Evolutionary conservation across 2,797 vertebrate genomes (phyloP).

Genomic region (Dromococcyx pavoninus): DNA sequence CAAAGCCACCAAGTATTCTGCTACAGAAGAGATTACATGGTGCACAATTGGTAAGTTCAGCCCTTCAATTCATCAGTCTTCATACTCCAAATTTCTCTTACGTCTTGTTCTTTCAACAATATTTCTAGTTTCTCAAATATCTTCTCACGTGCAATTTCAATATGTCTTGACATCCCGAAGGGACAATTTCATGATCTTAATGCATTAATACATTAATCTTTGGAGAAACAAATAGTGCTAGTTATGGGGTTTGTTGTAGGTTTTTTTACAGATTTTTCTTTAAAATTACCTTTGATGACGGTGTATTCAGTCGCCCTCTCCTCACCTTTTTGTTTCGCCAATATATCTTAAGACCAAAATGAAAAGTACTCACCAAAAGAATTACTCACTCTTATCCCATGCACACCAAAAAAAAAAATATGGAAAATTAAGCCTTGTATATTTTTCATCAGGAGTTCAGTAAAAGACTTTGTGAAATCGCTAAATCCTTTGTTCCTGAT

Average conservation of each 20-base stretch:
- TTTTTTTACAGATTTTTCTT: background rate
- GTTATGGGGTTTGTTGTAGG: background rate
- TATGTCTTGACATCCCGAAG: background rate
- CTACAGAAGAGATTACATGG: background rate
- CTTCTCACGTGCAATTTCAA: background rate
- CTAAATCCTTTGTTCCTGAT: background rate
- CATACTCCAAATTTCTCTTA: background rate
- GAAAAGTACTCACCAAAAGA: background rate
- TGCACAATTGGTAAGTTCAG: background rate
- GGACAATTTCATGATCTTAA: background rate
- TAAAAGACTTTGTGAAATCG: background rate
- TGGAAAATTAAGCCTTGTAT: background rate
- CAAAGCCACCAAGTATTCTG: background rate
- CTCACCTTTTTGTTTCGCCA: background rate
- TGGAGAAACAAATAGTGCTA: background rate
- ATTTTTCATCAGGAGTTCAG: background rate
- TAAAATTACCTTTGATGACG: background rate
- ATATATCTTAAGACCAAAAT: background rate
- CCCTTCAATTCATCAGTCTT: background rate
- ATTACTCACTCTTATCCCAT: background rate
- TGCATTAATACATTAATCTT: background rate
- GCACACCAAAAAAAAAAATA: background rate
- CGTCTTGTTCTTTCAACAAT: background rate
- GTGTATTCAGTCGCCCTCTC: accelerated
- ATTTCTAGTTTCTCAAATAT: background rate